These are phyloP conservation scores for Sphinx pinastri DNA, from an alignment of 2,888 invertebrate species.

Conservation along the genomic window DNA sequence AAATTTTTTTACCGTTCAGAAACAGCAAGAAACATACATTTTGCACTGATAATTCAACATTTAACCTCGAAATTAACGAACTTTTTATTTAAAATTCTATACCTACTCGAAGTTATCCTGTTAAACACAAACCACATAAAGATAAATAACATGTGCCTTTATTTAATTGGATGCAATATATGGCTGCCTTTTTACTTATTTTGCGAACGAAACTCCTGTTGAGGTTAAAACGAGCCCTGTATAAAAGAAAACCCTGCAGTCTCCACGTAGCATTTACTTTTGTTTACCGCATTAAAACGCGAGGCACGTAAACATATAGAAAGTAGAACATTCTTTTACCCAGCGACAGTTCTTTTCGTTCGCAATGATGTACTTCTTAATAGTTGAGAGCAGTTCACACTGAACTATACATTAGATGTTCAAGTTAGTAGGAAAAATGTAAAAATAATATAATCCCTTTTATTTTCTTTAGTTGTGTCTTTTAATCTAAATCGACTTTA, in stretches of 20 bases:
- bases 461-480: too few relatives aligned
- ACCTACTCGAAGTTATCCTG: not conserved
- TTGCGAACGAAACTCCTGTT: not conserved
- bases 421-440: too few relatives aligned
- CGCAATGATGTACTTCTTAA: slow-evolving; percentile 8
- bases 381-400: not conserved
- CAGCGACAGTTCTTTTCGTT: slow-evolving; percentile 8
- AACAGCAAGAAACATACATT: not conserved
- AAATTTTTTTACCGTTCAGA: not conserved
- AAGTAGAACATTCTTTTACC: slow-evolving; percentile 22
- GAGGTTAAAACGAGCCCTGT: not conserved
- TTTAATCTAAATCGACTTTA: too few relatives aligned
- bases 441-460: too few relatives aligned
- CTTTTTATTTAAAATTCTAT: not conserved
- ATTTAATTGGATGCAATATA: not conserved
- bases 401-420: not conserved
- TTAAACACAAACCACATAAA: not conserved
- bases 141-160: not conserved
- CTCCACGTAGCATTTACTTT: slow-evolving; percentile 6
- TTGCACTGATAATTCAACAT: too few relatives aligned
- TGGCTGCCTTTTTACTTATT: not conserved
- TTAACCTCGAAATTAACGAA: too few relatives aligned
- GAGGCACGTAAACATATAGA: slow-evolving; percentile 10
- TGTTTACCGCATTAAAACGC: slow-evolving; percentile 9
- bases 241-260: not conserved